phyloP scores from a whole-genome alignment of 2,888 invertebrate species.

The Metopia argyrocephala region DNA sequence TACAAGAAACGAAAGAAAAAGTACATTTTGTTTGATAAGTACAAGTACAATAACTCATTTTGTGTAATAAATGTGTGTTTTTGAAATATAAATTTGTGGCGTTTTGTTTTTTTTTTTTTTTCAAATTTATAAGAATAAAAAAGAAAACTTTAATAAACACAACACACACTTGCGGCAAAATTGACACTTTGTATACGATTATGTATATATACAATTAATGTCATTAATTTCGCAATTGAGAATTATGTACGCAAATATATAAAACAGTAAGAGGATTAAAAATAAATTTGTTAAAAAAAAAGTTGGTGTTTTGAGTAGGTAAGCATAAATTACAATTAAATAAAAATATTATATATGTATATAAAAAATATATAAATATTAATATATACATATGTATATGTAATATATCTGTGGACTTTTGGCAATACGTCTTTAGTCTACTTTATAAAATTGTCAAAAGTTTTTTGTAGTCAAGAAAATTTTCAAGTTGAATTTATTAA shows the following conservation, averaged over 20 bases:
- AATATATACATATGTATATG: not conserved
- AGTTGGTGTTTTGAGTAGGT: slow-evolving; percentile 61
- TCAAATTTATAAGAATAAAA: not conserved
- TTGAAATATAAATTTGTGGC: no score
- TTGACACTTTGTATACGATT: not conserved
- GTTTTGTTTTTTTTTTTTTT: no score
- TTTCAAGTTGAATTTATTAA: no score
- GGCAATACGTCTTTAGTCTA: no score
- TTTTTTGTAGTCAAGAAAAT: no score
- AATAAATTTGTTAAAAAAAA: slow-evolving; percentile 20
- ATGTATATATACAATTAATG: not conserved
- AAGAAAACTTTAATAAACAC: not conserved
- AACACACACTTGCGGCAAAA: not conserved
- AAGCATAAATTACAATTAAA: not conserved
- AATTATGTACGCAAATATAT: not conserved
- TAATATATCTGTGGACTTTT: no score
- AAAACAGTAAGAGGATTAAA: slow-evolving; percentile 26
- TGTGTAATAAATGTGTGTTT: slow-evolving; percentile 4
- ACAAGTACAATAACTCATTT: no score
- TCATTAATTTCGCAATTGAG: not conserved
- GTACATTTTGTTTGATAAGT: not conserved
- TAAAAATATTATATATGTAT: slow-evolving; percentile 9
- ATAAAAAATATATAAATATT: not conserved
- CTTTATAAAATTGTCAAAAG: no score
- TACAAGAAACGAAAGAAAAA: not conserved